Conservation (phyloP, 2,797 vertebrate species). For the Artibeus lituratus region DNA sequence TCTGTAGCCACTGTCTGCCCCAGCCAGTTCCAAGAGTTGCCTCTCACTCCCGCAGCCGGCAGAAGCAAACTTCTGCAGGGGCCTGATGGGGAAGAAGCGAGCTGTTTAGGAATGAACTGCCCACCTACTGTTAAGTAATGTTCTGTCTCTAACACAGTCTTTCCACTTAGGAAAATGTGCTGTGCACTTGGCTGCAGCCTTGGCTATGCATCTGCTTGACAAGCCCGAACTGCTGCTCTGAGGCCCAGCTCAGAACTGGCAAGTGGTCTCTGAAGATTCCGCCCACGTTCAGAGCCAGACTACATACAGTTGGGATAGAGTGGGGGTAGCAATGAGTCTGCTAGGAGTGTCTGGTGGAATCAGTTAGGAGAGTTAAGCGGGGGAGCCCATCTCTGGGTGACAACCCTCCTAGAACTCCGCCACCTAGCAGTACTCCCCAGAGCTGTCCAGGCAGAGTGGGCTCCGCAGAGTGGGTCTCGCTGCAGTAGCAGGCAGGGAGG, state of each 20-base stretch:
- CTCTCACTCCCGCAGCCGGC: neutral
- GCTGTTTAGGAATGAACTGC: constrained; percentile 20
- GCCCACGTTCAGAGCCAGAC: neutral
- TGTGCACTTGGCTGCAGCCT: constrained; percentile 26
- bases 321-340: neutral
- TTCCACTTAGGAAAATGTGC: constrained; percentile 52
- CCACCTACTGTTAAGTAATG: constrained; percentile 60
- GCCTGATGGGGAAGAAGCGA: constrained; percentile 5
- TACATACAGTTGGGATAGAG: neutral
- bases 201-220: neutral
- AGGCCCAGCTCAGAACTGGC: neutral
- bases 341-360: neutral
- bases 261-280: constrained; percentile 2
- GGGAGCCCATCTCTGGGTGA: neutral
- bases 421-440: neutral
- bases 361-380: neutral
- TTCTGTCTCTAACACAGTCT: constrained; percentile 38
- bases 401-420: neutral
- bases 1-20: neutral
- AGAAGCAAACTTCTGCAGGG: neutral
- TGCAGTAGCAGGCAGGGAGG: neutral
- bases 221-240: neutral
- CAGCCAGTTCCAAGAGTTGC: neutral
- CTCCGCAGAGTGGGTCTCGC: neutral
- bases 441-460: neutral